phyloP scores from a whole-genome alignment of 1,140 invertebrate genomes.

The Pantala flavescens region DNA sequence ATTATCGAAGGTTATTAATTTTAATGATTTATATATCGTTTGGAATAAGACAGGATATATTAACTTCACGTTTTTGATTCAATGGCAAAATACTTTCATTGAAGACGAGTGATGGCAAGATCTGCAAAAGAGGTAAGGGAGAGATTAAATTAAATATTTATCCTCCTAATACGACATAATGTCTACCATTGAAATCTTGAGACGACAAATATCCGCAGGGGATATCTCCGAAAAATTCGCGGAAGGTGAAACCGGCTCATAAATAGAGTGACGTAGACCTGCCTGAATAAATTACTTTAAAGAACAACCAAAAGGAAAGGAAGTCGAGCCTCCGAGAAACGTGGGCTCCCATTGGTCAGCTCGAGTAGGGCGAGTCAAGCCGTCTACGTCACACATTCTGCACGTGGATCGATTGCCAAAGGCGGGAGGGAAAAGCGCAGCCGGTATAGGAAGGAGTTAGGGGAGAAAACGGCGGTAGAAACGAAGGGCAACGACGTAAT shows the following conservation, averaged over 20 bases:
- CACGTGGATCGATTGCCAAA: neutral
- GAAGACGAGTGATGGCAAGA: too few relatives aligned
- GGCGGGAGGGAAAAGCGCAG: neutral
- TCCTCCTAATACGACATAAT: too few relatives aligned
- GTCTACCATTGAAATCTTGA: too few relatives aligned
- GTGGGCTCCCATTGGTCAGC: conserved; percentile 18
- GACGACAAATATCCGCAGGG: neutral
- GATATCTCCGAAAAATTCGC: too few relatives aligned
- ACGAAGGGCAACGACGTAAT: neutral
- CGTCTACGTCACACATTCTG: neutral
- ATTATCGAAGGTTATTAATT: too few relatives aligned
- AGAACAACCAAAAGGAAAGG: neutral
- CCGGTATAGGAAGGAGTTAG: neutral
- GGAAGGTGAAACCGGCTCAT: too few relatives aligned
- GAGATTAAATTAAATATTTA: too few relatives aligned
- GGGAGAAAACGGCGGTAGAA: neutral
- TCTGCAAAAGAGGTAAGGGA: too few relatives aligned
- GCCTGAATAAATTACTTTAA: neutral
- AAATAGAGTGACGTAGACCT: neutral
- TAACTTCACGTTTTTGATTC: too few relatives aligned
- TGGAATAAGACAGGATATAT: too few relatives aligned
- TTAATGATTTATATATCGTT: too few relatives aligned
- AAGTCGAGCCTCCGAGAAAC: conserved; percentile 3
- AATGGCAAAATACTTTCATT: too few relatives aligned
- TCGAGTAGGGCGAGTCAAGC: neutral